Conservation (phyloP, 2,113 vertebrate species). For the Ctenodactylus gundi region DNA sequence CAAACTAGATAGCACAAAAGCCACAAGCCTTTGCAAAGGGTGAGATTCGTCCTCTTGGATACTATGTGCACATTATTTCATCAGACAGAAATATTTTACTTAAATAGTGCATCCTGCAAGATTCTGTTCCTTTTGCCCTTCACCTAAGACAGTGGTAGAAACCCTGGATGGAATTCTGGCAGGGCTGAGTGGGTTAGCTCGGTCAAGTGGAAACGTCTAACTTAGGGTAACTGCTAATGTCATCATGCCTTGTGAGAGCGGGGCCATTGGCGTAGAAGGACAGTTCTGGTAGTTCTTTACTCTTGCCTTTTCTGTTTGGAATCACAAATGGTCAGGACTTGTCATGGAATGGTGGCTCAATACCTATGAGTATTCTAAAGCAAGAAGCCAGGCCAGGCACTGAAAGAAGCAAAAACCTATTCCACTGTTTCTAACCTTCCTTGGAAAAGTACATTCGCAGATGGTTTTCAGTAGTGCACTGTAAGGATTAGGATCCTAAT, state of each 20-base stretch:
- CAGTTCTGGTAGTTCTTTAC: neutral
- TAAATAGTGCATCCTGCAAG: neutral
- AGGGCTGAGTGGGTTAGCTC: neutral
- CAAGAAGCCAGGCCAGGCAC: neutral
- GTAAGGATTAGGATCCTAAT: neutral
- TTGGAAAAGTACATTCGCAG: neutral
- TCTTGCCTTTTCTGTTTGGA: neutral
- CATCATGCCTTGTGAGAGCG: neutral
- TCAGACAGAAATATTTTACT: neutral
- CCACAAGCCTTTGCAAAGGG: neutral
- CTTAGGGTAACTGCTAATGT: neutral
- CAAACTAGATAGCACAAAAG: neutral
- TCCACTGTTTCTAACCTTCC: neutral
- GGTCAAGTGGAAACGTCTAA: neutral
- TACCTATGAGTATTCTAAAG: neutral
- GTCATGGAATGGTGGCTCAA: neutral
- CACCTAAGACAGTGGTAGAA: neutral
- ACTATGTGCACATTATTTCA: neutral
- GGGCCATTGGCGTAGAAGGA: neutral
- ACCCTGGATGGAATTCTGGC: neutral
- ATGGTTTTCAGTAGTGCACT: neutral
- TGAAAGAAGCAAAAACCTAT: neutral
- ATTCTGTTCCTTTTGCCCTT: neutral
- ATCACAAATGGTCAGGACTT: neutral
- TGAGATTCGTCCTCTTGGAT: neutral